These are phyloP conservation scores for Adineta ricciae DNA, from an alignment of 2,888 invertebrate genomes.

Conservation along the genomic window DNA sequence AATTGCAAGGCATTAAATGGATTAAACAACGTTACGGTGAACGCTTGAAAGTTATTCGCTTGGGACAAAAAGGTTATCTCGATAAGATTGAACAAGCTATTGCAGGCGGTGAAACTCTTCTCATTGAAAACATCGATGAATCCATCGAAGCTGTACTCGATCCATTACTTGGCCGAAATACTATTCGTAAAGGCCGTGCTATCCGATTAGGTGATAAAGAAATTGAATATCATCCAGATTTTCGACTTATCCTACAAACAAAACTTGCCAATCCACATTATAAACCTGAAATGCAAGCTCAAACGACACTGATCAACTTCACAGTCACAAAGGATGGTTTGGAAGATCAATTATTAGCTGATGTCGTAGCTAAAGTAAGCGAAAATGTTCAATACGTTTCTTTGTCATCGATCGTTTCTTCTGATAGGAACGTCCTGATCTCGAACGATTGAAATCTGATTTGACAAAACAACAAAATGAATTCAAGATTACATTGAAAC, in stretches of 20 bases:
- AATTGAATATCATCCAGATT: slow-evolving; percentile 63
- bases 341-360: slow-evolving; percentile 39
- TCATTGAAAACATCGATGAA: slow-evolving; percentile 72
- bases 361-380: slow-evolving; percentile 46
- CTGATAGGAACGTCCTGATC: slow-evolving; percentile 46
- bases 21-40: background rate
- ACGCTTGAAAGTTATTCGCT: background rate
- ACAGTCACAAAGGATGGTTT: slow-evolving; percentile 72
- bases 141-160: slow-evolving; percentile 67
- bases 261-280: slow-evolving; percentile 51
- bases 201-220: slow-evolving; percentile 75
- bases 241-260: slow-evolving; percentile 56
- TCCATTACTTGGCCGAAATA: slow-evolving; percentile 66
- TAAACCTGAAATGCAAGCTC: slow-evolving; percentile 58
- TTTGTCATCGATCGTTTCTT: too few relatives aligned
- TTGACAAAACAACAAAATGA: slow-evolving; percentile 63
- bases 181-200: slow-evolving; percentile 60
- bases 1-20: slow-evolving; percentile 62
- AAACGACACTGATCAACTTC: slow-evolving; percentile 78
- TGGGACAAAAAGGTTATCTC: background rate
- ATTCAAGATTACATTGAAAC: slow-evolving; percentile 84
- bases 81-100: slow-evolving; percentile 60
- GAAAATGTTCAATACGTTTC: background rate
- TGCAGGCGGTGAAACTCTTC: slow-evolving; percentile 62
- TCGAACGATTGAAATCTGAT: slow-evolving; percentile 49